phyloP scores from a whole-genome alignment of 2,888 invertebrate species.

The Melipona beecheii region DNA sequence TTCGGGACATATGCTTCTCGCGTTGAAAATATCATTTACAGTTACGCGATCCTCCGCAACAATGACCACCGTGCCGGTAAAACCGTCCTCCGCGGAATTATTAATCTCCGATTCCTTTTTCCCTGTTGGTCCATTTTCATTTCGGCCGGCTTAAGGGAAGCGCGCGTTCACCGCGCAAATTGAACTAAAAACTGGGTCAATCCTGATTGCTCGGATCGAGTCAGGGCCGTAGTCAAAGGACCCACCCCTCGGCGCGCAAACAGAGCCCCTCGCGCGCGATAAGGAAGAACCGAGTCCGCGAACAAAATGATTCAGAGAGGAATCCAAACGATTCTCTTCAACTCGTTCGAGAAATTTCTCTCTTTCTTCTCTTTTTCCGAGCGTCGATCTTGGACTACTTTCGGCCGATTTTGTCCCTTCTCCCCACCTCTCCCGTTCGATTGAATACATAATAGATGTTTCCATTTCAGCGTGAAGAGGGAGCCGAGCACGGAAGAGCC shows the following conservation, averaged over 20 bases:
- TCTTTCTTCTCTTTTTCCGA: not conserved
- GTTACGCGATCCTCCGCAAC: not conserved
- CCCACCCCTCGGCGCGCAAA: constrained; percentile 36
- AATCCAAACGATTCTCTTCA: constrained; percentile 15
- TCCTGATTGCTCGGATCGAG: constrained; percentile 65
- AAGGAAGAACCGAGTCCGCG: constrained; percentile 36
- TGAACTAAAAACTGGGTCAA: constrained; percentile 72
- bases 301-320: constrained; percentile 38
- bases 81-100: not conserved
- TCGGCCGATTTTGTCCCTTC: constrained; percentile 36
- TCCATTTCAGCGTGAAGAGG: constrained; percentile 82
- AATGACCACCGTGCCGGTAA: not conserved
- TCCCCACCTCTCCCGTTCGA: constrained; percentile 21
- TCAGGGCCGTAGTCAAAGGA: constrained; percentile 67
- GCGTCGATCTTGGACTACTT: constrained; percentile 69
- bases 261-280: constrained; percentile 35
- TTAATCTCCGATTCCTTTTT: constrained; percentile 46
- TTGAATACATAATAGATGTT: constrained; percentile 78
- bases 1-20: not conserved
- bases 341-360: constrained; percentile 27
- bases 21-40: not conserved
- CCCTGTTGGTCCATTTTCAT: constrained; percentile 45
- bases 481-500: constrained; percentile 82
- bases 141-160: constrained; percentile 62
- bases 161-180: constrained; percentile 63